A percentile compares a stretch with the other conserved stretches of the same genome.
These are phyloP conservation scores for Streptopelia turtur DNA, from an alignment of 2,797 vertebrate species.

Conservation along the genomic window DNA sequence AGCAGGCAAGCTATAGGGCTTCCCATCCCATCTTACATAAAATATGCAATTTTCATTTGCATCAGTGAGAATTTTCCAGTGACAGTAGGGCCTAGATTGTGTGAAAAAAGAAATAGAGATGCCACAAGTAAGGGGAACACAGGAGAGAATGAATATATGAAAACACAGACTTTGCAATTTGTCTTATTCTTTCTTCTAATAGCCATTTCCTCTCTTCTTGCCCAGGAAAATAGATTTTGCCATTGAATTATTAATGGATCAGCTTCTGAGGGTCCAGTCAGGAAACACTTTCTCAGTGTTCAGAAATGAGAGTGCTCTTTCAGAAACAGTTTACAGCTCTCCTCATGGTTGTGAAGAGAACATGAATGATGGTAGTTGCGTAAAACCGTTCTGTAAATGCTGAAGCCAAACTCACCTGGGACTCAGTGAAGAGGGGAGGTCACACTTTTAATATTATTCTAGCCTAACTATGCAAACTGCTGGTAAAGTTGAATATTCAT, in stretches of 20 bases:
- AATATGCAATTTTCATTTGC: not conserved
- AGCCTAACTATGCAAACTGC: not conserved
- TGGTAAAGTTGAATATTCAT: not conserved
- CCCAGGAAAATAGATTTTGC: not conserved
- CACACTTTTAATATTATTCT: not conserved
- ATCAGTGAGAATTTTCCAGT: not conserved
- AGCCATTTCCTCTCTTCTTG: not conserved
- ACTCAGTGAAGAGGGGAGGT: not conserved
- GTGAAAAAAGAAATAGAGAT: not conserved
- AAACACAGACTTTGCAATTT: accelerated
- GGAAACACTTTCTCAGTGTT: not conserved
- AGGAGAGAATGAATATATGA: not conserved
- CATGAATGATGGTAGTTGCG: not conserved
- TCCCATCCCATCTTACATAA: not conserved
- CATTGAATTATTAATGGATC: not conserved
- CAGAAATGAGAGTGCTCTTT: not conserved
- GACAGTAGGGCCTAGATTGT: not conserved
- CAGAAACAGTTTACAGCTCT: not conserved
- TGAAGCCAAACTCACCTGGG: not conserved
- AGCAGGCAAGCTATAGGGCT: not conserved
- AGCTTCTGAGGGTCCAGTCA: not conserved
- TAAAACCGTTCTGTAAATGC: not conserved
- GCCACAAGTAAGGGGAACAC: not conserved
- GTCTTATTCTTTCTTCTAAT: not conserved
- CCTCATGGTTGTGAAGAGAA: not conserved